These are phyloP conservation scores for Alloscopus bannaensis DNA, from an alignment of 2,888 invertebrate species.

Conservation along the genomic window DNA sequence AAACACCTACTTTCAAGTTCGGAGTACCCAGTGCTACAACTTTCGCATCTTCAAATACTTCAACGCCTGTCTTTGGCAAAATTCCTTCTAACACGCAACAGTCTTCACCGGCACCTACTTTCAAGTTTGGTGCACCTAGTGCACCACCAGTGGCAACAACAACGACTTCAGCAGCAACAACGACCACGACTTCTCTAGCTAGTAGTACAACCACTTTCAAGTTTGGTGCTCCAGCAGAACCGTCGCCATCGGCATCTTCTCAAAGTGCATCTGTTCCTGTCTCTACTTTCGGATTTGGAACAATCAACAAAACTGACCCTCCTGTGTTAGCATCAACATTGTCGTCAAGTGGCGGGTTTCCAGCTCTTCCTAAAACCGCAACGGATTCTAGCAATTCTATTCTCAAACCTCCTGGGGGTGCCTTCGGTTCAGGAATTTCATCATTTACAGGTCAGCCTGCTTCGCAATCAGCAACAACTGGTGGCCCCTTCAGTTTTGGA, in stretches of 20 bases:
- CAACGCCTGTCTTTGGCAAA: slow-evolving; percentile 1
- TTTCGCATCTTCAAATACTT: slow-evolving; percentile 4
- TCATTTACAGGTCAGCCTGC: too few species aligned
- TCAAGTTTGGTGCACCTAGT: slow-evolving; percentile 43
- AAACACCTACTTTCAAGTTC: slow-evolving; percentile 55
- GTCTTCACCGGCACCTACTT: slow-evolving; percentile 1
- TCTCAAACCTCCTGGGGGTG: too few species aligned
- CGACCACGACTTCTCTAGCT: not conserved
- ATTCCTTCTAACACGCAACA: slow-evolving; percentile 24
- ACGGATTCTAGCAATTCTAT: too few species aligned
- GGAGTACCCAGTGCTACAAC: slow-evolving; percentile 34
- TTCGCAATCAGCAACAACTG: slow-evolving; percentile 8
- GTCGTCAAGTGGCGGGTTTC: not conserved
- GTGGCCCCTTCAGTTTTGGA: not conserved
- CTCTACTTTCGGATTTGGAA: not conserved
- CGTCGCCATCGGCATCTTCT: slow-evolving; percentile 13
- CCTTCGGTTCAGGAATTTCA: too few species aligned
- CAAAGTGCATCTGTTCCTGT: slow-evolving; percentile 8
- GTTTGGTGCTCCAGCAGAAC: slow-evolving; percentile 19
- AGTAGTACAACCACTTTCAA: slow-evolving; percentile 19
- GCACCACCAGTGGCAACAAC: slow-evolving; percentile 9
- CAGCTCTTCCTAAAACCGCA: not conserved
- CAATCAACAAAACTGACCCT: not conserved
- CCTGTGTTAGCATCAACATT: not conserved
- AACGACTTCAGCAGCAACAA: not conserved